Evolutionary conservation across 2,797 vertebrate genomes (phyloP).

Genomic region (Psittacula derbiana): DNA sequence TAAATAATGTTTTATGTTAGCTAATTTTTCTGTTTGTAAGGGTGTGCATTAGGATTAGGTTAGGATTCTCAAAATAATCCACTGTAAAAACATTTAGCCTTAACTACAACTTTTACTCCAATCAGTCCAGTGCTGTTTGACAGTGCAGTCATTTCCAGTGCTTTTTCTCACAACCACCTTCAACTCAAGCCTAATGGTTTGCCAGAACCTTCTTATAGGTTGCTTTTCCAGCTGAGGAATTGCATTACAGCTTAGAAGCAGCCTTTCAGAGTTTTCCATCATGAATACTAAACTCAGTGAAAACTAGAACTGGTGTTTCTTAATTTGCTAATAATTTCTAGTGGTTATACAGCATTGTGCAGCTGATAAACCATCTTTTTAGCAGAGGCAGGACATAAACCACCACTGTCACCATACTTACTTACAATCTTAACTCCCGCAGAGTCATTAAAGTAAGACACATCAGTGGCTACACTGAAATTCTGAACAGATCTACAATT

Average conservation of each 20-base stretch:
- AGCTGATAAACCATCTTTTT: not conserved
- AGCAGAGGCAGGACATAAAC: not conserved
- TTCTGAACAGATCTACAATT: not conserved
- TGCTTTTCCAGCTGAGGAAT: not conserved
- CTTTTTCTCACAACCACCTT: not conserved
- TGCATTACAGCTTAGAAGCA: not conserved
- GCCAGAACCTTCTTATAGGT: not conserved
- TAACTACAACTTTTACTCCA: not conserved
- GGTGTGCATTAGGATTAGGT: not conserved
- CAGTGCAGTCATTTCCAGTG: not conserved
- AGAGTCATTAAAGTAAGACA: not conserved
- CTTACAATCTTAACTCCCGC: not conserved
- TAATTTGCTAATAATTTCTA: not conserved
- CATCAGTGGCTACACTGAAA: not conserved
- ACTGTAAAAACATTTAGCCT: not conserved
- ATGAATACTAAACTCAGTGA: not conserved
- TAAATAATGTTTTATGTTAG: not conserved
- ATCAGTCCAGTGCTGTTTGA: not conserved
- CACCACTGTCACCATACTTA: not conserved
- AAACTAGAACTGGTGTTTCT: not conserved
- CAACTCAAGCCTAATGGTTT: not conserved
- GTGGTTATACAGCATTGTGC: not conserved
- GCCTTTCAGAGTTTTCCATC: not conserved
- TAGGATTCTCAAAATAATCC: not conserved
- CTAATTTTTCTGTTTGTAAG: not conserved